These are phyloP conservation scores for Myotis yumanensis DNA, from an alignment of 2,113 vertebrate genomes.

Conservation along the genomic window DNA sequence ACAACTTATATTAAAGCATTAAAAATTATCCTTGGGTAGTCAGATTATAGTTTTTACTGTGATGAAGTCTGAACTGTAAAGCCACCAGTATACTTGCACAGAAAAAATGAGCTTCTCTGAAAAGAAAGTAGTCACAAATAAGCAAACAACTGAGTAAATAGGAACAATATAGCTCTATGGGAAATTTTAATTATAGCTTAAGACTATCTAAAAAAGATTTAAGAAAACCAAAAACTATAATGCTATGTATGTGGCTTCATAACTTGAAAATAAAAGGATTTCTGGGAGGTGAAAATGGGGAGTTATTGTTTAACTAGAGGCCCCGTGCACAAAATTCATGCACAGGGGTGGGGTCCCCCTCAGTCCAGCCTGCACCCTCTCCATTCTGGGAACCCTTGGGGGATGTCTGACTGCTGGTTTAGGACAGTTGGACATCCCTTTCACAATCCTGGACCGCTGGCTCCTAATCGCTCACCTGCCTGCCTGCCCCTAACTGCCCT, in stretches of 20 bases:
- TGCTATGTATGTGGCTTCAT: not conserved
- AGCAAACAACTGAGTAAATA: not conserved
- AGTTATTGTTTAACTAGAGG: not conserved
- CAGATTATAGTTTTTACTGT: not conserved
- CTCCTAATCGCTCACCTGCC: too few relatives aligned
- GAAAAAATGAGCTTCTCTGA: not conserved
- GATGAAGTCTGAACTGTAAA: not conserved
- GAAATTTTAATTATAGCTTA: not conserved
- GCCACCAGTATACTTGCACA: not conserved
- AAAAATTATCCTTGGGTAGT: not conserved
- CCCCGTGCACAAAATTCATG: too few relatives aligned
- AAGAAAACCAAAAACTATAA: not conserved
- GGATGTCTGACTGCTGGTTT: too few relatives aligned
- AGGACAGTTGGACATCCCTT: too few relatives aligned
- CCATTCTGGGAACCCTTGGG: too few relatives aligned
- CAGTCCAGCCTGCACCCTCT: too few relatives aligned
- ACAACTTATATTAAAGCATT: not conserved
- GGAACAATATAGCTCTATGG: not conserved
- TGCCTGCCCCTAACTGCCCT: too few relatives aligned
- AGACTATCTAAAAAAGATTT: not conserved
- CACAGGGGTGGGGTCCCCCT: too few relatives aligned
- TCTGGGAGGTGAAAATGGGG: not conserved
- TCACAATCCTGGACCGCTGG: too few relatives aligned
- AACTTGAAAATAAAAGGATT: not conserved
- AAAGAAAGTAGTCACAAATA: not conserved